Evolutionary conservation across 1,140 invertebrate species (phyloP), one percentile per base, ranked within the genome.

Genomic region (Araneus ventricosus): DNA sequence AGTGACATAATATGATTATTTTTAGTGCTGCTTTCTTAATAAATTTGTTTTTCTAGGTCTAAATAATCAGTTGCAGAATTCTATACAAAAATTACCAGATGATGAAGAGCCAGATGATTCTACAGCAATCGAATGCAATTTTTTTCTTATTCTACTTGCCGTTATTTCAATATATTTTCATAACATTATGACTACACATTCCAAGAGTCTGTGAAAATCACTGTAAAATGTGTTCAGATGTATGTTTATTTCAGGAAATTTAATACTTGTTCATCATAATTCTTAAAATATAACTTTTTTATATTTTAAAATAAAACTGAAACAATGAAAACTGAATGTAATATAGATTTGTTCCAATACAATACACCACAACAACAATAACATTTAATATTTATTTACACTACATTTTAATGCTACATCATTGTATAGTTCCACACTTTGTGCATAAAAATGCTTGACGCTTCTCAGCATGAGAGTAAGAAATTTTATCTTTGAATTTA

Each of bases 361-460:
- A 34, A 30, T 45, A 82, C 17, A 45, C 7, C n/a, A 3, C 20
- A 30, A 79, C 37, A 37, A 37, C 22, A 80, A 17, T 34, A 30
- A 34, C 0, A 30, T 4, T 20, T 80, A 30, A n/a, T 39, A 85
- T 85, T 85, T 85, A 85, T 85, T 85, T 85, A 85, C 82, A 85
- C 24, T 24, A 52, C 22, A 30, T 10, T 34, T 85, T 24, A 52
- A 8, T 63, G 4, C 14, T 84, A 70, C 17, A 27, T 34, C 57
- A 88, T 70, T 90, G 88, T 34, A 90, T n/a, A 57, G 41, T 45
- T 45, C 88, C 88, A 90, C 88, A 90, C 79, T 75, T 80, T 24
- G 22, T 57, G 80, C 88, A 90, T 79, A 90, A 57, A 59, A 52
- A 39, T 59, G 20, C 41, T 34, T 61, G 52, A 61, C 22, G 34